phyloP scores from a whole-genome alignment of 1,140 invertebrate genomes.

The Colletes latitarsis region DNA sequence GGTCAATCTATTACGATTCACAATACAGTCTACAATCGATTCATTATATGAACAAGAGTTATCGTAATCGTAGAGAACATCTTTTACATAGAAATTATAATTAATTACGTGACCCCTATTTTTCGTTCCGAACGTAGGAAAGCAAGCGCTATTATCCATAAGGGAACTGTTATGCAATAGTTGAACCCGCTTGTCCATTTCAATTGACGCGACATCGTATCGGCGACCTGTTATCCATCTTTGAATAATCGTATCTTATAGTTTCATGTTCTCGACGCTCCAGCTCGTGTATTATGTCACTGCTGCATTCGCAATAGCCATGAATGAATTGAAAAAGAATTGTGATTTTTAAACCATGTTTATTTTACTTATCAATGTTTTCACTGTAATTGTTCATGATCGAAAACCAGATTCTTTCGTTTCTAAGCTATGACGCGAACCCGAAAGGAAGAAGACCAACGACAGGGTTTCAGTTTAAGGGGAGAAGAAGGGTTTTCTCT shows the following conservation, averaged over 20 bases:
- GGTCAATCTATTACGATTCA: too few species aligned
- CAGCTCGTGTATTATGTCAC: neutral
- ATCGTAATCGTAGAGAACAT: neutral
- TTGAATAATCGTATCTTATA: conserved; percentile 2
- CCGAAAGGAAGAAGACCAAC: too few species aligned
- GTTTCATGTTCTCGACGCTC: neutral
- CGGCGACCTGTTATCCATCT: conserved; percentile 23
- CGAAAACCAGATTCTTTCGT: too few species aligned
- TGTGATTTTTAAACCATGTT: neutral
- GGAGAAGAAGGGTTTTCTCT: too few species aligned
- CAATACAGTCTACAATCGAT: too few species aligned
- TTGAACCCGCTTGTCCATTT: conserved; percentile 35
- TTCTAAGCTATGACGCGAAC: too few species aligned
- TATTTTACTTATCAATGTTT: too few species aligned
- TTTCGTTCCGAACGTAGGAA: neutral
- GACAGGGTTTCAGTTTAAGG: too few species aligned
- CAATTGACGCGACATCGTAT: conserved; percentile 45
- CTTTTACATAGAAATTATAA: too few species aligned
- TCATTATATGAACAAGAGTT: neutral
- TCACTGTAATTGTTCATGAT: too few species aligned
- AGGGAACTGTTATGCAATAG: conserved; percentile 40
- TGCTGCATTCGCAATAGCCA: neutral
- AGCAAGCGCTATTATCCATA: conserved; percentile 39
- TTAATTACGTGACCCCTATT: conserved; percentile 13
- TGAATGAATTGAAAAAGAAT: neutral